Evolutionary conservation across 2,113 vertebrate genomes (phyloP).

Genomic region (Ia io): DNA sequence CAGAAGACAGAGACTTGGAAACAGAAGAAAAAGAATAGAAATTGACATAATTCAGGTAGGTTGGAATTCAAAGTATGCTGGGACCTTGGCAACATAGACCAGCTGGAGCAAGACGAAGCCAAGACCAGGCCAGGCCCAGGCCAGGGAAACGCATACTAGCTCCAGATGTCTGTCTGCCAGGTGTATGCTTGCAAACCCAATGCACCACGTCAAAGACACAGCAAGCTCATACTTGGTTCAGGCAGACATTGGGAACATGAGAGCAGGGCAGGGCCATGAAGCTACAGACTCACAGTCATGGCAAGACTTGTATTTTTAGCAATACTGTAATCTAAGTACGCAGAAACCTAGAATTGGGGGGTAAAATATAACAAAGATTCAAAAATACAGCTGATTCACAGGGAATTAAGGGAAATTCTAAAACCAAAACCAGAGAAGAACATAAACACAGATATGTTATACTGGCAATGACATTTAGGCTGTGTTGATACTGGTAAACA

Average conservation of each 20-base stretch:
- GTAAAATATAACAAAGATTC: not conserved
- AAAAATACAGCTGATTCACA: not conserved
- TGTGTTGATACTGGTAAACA: not conserved
- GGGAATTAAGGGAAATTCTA: not conserved
- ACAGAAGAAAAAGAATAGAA: conserved; percentile 44
- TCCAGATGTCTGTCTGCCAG: not conserved
- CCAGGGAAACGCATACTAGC: not conserved
- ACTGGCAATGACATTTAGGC: not conserved
- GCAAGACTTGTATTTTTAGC: conserved; percentile 12
- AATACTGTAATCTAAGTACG: not conserved
- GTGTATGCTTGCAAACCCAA: not conserved
- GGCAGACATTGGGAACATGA: not conserved
- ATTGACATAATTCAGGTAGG: conserved; percentile 65
- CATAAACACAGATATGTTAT: not conserved
- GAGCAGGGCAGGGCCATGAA: not conserved
- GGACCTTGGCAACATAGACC: conserved; percentile 41
- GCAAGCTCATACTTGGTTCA: not conserved
- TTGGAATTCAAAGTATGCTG: conserved; percentile 52
- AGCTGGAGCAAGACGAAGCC: not conserved
- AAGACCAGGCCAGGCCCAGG: not conserved
- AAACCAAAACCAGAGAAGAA: not conserved
- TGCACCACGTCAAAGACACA: not conserved
- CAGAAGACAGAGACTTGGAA: conserved; percentile 59
- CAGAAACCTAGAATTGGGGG: not conserved
- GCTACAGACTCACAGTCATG: not conserved